Evolutionary conservation across 2,113 vertebrate species (phyloP), one percentile per base, ranked within the genome.

Genomic region (Oostethus manadensis): DNA sequence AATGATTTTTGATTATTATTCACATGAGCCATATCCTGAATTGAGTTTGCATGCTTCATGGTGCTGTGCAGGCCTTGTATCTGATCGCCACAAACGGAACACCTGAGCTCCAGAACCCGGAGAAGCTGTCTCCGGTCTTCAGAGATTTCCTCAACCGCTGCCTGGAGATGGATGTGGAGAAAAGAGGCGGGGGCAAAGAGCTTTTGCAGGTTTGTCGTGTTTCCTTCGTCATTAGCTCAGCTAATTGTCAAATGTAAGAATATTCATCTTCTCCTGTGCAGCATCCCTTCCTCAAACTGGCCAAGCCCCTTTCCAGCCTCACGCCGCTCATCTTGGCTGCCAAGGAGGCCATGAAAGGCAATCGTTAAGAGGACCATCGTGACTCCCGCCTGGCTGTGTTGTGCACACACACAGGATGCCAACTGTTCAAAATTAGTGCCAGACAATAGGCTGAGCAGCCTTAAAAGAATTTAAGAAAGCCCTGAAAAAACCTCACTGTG

Each of bases 331-430:
- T 99, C 83, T 84, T 98, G 89, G 97, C 97, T 74, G 94, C 97
- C 89, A 99, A 99, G 92, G 97, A 99, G 70, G 96, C 95, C 67
- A 98, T 99, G 96, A 99, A 98, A 91, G 95, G 92, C 88, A 98
- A 92, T 84, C 97, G 94, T 86, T 99, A 98, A 85, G 81, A 2
- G 49, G 40, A 51, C 21, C 33, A 6, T 20, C 58, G 70, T 68
- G 51, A 21, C 29, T 64, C 56, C 70, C 65, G 64, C 80, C 73
- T 70, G 53, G 68, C 71, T 62, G 80, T 80, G 85, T 81, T 85
- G 85, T 82, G 79, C 82, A 82, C 29, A 35, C 26, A 15, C 40
- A 56, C 21, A 77, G 11, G 1, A 14, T 82, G 80, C 84, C 84
- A 85, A 84, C 75, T 47, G 35, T 78, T 84, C 77, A 58, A 67